Percentiles rank a stretch among this genome's conserved stretches.
Evolutionary conservation across 2,888 invertebrate genomes (phyloP).

Genomic region (Lacanobia oleracea): DNA sequence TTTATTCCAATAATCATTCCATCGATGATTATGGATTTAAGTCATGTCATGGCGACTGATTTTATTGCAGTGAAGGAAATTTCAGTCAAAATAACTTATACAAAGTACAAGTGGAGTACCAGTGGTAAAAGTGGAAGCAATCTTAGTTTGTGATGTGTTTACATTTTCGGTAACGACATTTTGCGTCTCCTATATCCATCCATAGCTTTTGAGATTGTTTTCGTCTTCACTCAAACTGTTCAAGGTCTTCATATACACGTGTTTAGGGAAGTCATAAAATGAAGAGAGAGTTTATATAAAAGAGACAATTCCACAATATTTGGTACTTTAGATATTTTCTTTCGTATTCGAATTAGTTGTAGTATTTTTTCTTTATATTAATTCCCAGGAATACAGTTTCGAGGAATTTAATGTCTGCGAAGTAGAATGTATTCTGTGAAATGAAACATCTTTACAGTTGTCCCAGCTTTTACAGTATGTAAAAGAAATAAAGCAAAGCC

Average conservation of each 20-base stretch:
- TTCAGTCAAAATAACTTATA: not conserved
- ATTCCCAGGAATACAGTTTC: not conserved
- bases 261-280: conserved; percentile 31
- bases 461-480: no score
- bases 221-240: conserved; percentile 16
- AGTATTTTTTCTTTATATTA: no score
- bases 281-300: conserved; percentile 10
- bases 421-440: no score
- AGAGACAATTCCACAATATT: conserved; percentile 1
- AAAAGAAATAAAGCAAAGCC: no score
- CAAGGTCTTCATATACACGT: conserved; percentile 19
- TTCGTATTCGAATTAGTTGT: not conserved
- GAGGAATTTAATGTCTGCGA: not conserved
- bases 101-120: not conserved
- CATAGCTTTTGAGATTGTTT: conserved; percentile 28
- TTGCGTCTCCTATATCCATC: not conserved
- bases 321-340: not conserved
- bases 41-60: not conserved
- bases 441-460: no score
- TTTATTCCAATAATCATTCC: not conserved
- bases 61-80: not conserved
- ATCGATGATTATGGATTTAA: not conserved
- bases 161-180: not conserved
- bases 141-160: not conserved
- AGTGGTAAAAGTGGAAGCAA: not conserved